phyloP scores from a whole-genome alignment of 2,888 invertebrate genomes.

The Melolontha melolontha region DNA sequence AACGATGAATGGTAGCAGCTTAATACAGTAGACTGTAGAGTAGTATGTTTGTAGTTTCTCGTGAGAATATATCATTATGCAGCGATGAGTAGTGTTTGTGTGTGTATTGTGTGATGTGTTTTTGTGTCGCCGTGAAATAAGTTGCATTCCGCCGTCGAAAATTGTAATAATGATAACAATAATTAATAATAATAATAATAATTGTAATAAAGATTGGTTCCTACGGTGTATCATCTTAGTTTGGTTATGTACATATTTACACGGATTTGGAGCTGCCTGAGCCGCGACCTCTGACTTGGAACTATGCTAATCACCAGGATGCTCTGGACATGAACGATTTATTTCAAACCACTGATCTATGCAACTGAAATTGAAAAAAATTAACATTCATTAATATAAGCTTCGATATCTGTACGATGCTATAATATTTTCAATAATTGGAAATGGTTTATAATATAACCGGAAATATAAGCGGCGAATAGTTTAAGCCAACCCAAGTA shows the following conservation, averaged over 20 bases:
- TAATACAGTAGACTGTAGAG: too few relatives aligned
- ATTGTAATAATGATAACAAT: neutral
- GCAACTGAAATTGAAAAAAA: constrained; percentile 79
- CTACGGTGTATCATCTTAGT: constrained; percentile 51
- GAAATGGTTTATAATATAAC: too few relatives aligned
- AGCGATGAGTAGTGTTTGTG: too few relatives aligned
- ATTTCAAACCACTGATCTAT: constrained; percentile 99
- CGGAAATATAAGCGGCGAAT: too few relatives aligned
- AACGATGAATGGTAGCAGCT: too few relatives aligned
- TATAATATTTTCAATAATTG: too few relatives aligned
- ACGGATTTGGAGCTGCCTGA: constrained; percentile 42
- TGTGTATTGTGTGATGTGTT: neutral
- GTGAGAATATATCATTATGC: too few relatives aligned
- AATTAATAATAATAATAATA: constrained; percentile 10
- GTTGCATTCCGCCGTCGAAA: neutral
- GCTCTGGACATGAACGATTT: constrained; percentile 98
- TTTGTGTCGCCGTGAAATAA: neutral
- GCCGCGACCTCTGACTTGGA: constrained; percentile 38
- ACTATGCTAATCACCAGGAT: constrained; percentile 88
- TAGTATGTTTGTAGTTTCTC: too few relatives aligned
- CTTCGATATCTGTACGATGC: too few relatives aligned
- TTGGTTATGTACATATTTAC: constrained; percentile 59
- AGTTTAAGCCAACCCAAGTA: too few relatives aligned
- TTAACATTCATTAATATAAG: too few relatives aligned
- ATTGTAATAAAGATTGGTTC: constrained; percentile 54